Percentiles rank a stretch among this genome's conserved stretches.
Evolutionary conservation across 1,140 invertebrate genomes (phyloP).

Genomic region (Mya arenaria): DNA sequence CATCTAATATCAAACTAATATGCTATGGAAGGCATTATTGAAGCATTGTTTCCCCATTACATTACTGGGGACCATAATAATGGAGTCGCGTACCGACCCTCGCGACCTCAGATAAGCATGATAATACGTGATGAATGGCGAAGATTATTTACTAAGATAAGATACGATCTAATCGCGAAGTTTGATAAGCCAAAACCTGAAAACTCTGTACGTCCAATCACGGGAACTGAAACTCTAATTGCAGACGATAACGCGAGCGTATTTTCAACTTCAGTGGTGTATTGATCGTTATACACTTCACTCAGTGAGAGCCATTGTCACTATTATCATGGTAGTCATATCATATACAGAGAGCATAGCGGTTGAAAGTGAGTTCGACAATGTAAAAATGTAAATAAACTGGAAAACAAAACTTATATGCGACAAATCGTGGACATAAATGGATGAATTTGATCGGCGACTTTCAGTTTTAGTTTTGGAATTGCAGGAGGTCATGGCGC

Average conservation of each 20-base stretch:
- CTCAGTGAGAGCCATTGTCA: too few relatives aligned
- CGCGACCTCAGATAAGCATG: conserved; percentile 27
- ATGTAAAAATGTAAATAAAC: too few relatives aligned
- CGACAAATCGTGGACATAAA: too few relatives aligned
- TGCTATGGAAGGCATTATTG: conserved; percentile 2
- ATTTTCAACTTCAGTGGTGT: conserved; percentile 37
- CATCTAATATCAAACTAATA: conserved; percentile 4
- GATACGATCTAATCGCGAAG: conserved; percentile 48
- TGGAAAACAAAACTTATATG: too few relatives aligned
- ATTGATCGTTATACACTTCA: conserved; percentile 25
- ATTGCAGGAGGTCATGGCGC: conserved; percentile 38
- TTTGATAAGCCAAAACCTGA: conserved; percentile 12
- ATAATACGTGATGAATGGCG: conserved; percentile 32
- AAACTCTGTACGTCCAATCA: conserved; percentile 30
- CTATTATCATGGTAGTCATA: not conserved
- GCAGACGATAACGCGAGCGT: conserved; percentile 26
- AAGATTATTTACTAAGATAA: conserved; percentile 43
- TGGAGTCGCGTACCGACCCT: conserved; percentile 33
- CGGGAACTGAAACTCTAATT: conserved; percentile 26
- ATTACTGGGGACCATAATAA: conserved; percentile 16
- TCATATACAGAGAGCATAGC: too few relatives aligned
- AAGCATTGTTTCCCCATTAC: conserved; percentile 34
- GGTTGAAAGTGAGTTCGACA: not conserved
- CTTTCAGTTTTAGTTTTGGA: too few relatives aligned
- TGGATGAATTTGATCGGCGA: too few relatives aligned